Conservation (phyloP, 2,797 vertebrate species). For the Lindbergichthys nudifrons region DNA sequence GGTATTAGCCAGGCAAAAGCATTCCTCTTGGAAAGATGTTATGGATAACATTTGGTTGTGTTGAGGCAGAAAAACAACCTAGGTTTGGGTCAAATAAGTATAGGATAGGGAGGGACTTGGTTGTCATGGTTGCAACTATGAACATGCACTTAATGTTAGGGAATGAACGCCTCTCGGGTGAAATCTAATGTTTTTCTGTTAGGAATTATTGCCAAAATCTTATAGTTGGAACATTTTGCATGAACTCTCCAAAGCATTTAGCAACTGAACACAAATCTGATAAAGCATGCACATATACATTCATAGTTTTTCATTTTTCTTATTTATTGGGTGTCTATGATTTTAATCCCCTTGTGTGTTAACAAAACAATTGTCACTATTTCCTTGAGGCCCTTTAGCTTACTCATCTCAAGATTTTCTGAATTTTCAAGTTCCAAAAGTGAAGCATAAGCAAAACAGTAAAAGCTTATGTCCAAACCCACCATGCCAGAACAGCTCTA, state of each 20-base stretch:
- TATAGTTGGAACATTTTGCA: not conserved
- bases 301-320: no score
- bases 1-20: no score
- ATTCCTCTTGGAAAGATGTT: no score
- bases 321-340: not conserved
- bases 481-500: constrained; percentile 46
- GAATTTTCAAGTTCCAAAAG: constrained; percentile 19
- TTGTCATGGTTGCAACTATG: not conserved
- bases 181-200: not conserved
- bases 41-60: not conserved
- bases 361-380: not conserved
- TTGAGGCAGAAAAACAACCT: no score
- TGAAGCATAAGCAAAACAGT: constrained; percentile 14
- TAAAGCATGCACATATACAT: not conserved
- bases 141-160: not conserved
- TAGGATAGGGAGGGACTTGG: not conserved
- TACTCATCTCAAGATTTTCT: not conserved
- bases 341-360: not conserved
- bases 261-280: not conserved
- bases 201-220: no score
- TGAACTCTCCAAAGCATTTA: not conserved
- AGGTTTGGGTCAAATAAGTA: not conserved
- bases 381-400: not conserved
- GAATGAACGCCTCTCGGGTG: not conserved
- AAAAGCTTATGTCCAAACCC: constrained; percentile 13